These are phyloP conservation scores for Aphyosemion australe DNA, from an alignment of 2,113 vertebrate genomes.

Conservation along the genomic window DNA sequence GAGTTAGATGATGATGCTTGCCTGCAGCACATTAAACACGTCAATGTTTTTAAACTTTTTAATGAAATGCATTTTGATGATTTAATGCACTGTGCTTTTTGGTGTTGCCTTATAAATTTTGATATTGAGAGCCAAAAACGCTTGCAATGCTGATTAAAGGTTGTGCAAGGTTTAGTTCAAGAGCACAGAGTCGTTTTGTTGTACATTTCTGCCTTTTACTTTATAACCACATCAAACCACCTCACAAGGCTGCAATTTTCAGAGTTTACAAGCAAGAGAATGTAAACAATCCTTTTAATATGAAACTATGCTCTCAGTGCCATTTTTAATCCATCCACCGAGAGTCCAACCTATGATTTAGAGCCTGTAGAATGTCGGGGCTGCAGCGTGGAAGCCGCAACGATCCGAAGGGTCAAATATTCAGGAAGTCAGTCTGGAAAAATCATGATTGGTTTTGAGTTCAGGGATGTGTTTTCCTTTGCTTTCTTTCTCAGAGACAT, in stretches of 20 bases:
- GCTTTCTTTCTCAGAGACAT: constrained; percentile 14
- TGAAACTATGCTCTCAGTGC: constrained; percentile 53
- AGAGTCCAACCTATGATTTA: constrained; percentile 65
- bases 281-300: constrained; percentile 56
- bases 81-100: too few relatives aligned
- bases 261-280: constrained; percentile 59
- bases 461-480: constrained; percentile 30
- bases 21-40: too few relatives aligned
- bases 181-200: constrained; percentile 3
- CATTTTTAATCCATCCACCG: constrained; percentile 52
- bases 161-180: neutral
- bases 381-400: constrained; percentile 55
- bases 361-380: constrained; percentile 46
- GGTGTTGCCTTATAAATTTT: too few relatives aligned
- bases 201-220: constrained; percentile 25
- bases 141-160: neutral
- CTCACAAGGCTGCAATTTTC: constrained; percentile 30
- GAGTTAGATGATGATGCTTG: too few relatives aligned
- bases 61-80: too few relatives aligned
- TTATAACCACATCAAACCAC: constrained; percentile 34
- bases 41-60: too few relatives aligned
- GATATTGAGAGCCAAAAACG: neutral
- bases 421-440: constrained; percentile 68
- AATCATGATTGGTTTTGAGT: constrained; percentile 37
- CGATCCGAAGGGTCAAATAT: constrained; percentile 57